Evolutionary conservation across 2,888 invertebrate species (phyloP), one percentile per base, ranked within the genome.

Genomic region (Orthonevra nobilis): DNA sequence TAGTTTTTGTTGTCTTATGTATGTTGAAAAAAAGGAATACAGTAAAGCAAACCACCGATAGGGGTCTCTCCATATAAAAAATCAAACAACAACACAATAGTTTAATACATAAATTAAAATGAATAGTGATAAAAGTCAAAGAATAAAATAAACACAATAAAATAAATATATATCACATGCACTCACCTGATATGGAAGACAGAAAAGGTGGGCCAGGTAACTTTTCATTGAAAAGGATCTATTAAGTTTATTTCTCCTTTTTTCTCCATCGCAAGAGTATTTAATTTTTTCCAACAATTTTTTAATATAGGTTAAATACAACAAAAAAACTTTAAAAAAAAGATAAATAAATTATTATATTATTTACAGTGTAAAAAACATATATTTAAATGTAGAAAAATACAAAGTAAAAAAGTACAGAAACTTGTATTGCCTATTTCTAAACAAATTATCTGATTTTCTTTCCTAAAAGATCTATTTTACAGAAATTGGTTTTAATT

Each of bases 51-150:
- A 81, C 81, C 81, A 81, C 81, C 81, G 81, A 81, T 73, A 81
- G 69, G 74, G 81, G 81, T 81, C 75, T 74, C 75, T 83, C 84
- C 84, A 85, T 60, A 83, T 81, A 44, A 17, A 20, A 54, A 30
- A 54, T 36, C 28, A 63, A 9, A 36, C 10, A 61, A 26, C 17
- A 46, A 46, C 23, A 48, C 30, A 9, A 61, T 69, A 69, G 40
- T 75, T 54, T 56, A 61, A 63, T 75, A 48, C 69, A 63, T 69
- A 63, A 61, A 63, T 54, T 48, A 74, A 52, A 46, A 44, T 9
- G 23, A n/a, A n/a, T n/a, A n/a, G n/a, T n/a, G n/a, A n/a, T n/a
- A n/a, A n/a, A n/a, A n/a, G n/a, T n/a, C n/a, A n/a, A n/a, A n/a
- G n/a, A n/a, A n/a, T n/a, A n/a, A n/a, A n/a, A n/a, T n/a, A n/a